Conservation (phyloP, 2,113 vertebrate genomes). For the Cisticola juncidis region DNA sequence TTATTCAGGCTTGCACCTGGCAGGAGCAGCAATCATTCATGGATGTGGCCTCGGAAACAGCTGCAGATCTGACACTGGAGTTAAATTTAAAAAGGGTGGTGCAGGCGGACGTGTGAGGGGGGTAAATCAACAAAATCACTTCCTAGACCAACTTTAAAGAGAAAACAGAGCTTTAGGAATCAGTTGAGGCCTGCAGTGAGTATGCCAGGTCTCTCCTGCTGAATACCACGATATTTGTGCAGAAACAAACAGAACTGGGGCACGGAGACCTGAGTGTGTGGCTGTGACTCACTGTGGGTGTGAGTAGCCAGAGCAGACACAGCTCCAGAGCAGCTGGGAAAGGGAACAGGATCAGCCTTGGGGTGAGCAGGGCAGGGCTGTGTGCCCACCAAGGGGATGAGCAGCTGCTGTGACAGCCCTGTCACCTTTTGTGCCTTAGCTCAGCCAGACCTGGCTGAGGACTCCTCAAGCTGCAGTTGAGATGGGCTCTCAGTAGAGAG, state of each 20-base stretch:
- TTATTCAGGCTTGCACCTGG: slow-evolving; percentile 29
- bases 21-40: slow-evolving; percentile 3
- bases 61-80: neutral
- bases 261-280: neutral
- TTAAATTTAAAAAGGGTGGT: slow-evolving; percentile 44
- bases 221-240: neutral
- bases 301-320: too few relatives aligned
- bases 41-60: neutral
- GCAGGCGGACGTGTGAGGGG: accelerated
- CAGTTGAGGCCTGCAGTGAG: neutral
- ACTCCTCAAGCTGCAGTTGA: accelerated
- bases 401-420: neutral
- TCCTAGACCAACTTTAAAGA: neutral
- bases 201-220: neutral
- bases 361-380: neutral
- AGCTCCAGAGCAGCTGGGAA: neutral
- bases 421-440: accelerated
- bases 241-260: neutral
- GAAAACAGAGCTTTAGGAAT: neutral
- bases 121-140: neutral
- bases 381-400: neutral
- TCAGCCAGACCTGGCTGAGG: neutral
- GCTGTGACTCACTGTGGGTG: neutral
- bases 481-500: neutral
- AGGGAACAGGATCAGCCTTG: too few relatives aligned